Percentiles rank a stretch among this genome's conserved stretches.
Conservation (phyloP, 2,888 invertebrate genomes). For the Sturmia bella region DNA sequence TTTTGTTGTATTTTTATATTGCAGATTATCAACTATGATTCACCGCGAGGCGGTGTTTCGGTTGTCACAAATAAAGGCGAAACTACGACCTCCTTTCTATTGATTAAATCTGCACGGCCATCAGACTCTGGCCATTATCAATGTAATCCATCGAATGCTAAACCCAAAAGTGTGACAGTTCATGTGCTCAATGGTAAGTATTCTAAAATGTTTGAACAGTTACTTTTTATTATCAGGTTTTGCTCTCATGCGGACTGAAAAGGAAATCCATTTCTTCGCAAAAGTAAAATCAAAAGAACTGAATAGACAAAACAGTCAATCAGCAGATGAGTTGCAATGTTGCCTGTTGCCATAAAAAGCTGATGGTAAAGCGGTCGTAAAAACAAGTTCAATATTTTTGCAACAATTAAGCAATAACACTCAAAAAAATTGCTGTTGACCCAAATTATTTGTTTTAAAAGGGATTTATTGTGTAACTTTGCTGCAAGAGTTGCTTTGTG, state of each 20-base stretch:
- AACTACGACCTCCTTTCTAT: conserved; percentile 93
- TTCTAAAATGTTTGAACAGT: conserved; percentile 72
- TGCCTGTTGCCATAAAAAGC: conserved; percentile 14
- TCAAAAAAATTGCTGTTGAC: conserved; percentile 46
- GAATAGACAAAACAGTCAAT: background rate
- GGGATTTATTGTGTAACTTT: background rate
- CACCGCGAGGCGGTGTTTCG: conserved; percentile 93
- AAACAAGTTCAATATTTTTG: conserved; percentile 18
- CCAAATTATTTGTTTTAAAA: conserved; percentile 11
- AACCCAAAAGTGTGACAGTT: conserved; percentile 93
- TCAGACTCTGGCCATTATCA: conserved; percentile 95
- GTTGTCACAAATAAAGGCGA: conserved; percentile 95
- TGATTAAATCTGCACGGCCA: conserved; percentile 93
- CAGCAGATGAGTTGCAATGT: background rate
- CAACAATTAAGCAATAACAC: conserved; percentile 32
- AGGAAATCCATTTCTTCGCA: no score
- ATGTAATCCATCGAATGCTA: conserved; percentile 96
- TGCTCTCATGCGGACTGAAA: background rate
- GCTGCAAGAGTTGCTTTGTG: background rate
- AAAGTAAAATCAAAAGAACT: background rate
- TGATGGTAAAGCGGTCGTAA: background rate
- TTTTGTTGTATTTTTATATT: background rate
- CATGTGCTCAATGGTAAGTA: conserved; percentile 96
- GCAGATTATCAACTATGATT: conserved; percentile 97
- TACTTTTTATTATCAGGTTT: background rate